Base-by-base conservation (phyloP, 2,113 vertebrate species). In the Geothlypis trichas region DNA sequence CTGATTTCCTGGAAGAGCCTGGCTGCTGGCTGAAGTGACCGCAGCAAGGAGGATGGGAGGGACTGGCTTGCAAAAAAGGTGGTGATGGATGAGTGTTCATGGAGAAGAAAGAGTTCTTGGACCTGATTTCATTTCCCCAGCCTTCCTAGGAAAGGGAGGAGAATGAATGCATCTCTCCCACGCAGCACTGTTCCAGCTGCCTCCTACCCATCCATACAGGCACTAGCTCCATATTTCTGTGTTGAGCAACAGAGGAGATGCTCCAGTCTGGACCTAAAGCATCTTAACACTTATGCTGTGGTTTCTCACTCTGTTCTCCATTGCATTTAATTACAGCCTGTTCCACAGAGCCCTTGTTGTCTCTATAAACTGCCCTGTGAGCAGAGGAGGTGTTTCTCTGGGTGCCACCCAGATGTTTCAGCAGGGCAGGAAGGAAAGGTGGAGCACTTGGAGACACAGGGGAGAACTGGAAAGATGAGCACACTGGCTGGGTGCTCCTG, bases 1-100 rank as follows among this genome's bases (percentile, higher is more conserved):
- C 94, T 84, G 59, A 44, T 94, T 97, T 97, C 96, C 89, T 96
- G 84, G 96, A 97, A 97, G 66, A 91, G 65, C 66, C 74, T 85
- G 94, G 42, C 88, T 71, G 76, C 76, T 77, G 91, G 39, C 81
- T 78, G 80, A 79, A 91, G 81, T 44, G 76, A 65, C 72, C 0
- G 0, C 54, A 76, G 57, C 41, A 72, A 62, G 24, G 62, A 81
- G 59, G 85, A 66, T 55, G 59, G 89, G 94, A 94, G 87, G 89
- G 68, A 75, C 59, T 23, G 19, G 47, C 44, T 39, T 88, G 75
- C 51, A 81, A 77, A 78, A 72, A 88, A 52, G 26, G 66, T 77
- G 81, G 26, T 84, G 78, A 55, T 44, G 85, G 66, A 96, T 71
- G 58, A 42, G 11, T 41, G 61, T 57, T 92, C 88, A 84, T 4